phyloP scores from a whole-genome alignment of 2,113 vertebrate species.

The Helogale parvula region DNA sequence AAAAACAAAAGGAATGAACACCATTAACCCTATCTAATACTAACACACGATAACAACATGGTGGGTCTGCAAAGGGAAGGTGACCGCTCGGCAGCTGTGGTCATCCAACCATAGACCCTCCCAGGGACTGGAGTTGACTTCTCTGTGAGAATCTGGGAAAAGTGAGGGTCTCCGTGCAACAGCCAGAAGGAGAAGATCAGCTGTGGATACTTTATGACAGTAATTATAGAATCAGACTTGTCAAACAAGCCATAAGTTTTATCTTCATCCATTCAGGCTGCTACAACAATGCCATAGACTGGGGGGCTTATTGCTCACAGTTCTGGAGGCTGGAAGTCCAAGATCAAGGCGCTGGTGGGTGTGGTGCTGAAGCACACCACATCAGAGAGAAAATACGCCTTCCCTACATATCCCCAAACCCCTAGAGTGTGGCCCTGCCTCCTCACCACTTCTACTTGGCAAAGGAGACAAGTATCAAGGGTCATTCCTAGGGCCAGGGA shows the following conservation, averaged over 20 bases:
- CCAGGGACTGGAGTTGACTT: neutral
- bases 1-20: neutral
- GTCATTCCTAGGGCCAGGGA: neutral
- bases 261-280: neutral
- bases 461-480: neutral
- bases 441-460: neutral
- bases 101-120: neutral
- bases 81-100: rapidly evolving
- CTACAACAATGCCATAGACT: neutral
- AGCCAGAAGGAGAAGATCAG: neutral
- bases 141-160: neutral
- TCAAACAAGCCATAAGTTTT: neutral
- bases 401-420: neutral
- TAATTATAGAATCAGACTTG: neutral
- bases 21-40: neutral
- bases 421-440: neutral
- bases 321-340: neutral
- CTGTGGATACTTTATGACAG: neutral
- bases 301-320: neutral
- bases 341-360: neutral
- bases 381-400: neutral
- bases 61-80: neutral
- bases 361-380: neutral
- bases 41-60: neutral
- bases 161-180: neutral